Conservation (phyloP, 2,888 invertebrate genomes). For the Leucophenga maculata region DNA sequence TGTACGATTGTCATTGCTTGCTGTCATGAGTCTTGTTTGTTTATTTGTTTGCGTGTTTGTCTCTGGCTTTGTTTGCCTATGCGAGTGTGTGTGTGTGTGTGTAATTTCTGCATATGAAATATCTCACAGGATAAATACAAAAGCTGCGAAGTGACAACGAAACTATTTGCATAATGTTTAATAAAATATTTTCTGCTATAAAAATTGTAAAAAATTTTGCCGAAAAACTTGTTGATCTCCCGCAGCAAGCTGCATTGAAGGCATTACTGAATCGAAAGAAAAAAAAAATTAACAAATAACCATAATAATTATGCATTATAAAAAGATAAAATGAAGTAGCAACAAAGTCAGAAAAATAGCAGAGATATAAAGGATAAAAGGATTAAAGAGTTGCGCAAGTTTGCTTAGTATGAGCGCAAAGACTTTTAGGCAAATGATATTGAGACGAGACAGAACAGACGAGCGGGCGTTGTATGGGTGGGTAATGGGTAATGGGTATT, state of each 20-base stretch:
- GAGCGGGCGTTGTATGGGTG: not conserved
- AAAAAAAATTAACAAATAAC: not conserved
- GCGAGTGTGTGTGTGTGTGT: too few relatives aligned
- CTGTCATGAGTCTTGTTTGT: not conserved
- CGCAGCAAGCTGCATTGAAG: not conserved
- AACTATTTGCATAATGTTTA: too few relatives aligned
- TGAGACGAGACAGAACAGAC: slow-evolving; percentile 24
- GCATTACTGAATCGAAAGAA: not conserved
- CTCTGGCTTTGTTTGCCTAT: not conserved
- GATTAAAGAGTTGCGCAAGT: not conserved
- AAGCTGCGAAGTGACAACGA: too few relatives aligned
- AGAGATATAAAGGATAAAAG: slow-evolving; percentile 1
- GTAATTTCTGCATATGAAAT: too few relatives aligned
- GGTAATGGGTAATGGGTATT: too few relatives aligned
- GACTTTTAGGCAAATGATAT: slow-evolving; percentile 38
- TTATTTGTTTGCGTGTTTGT: not conserved
- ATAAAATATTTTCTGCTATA: too few relatives aligned
- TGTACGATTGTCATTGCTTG: slow-evolving; percentile 41
- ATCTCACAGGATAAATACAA: too few relatives aligned
- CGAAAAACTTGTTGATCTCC: too few relatives aligned
- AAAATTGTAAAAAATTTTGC: too few relatives aligned
- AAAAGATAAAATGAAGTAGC: slow-evolving; percentile 1
- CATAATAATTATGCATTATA: not conserved
- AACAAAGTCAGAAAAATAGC: slow-evolving; percentile 7
- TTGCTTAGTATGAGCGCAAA: slow-evolving; percentile 13